These are phyloP conservation scores for Autographa pulchrina DNA, from an alignment of 2,888 invertebrate genomes.

Conservation along the genomic window DNA sequence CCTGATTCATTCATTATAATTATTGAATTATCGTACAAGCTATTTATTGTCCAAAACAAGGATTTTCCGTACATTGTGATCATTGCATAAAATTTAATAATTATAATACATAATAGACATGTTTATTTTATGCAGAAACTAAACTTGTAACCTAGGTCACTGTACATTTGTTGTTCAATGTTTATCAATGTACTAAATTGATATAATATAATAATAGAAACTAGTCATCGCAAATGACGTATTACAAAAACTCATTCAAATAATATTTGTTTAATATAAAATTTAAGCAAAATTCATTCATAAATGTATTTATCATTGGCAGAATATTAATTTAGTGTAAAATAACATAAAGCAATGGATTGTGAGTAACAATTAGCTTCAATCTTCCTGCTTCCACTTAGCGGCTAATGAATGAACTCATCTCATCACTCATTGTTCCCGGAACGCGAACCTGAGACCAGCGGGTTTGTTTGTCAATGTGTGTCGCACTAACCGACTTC, in stretches of 20 bases:
- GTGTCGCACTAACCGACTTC: slow-evolving; percentile 68
- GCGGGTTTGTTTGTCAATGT: slow-evolving; percentile 56
- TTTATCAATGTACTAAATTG: too few relatives aligned
- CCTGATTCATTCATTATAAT: background rate
- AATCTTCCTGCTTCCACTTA: slow-evolving; percentile 57
- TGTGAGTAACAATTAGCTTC: slow-evolving; percentile 67
- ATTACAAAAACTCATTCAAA: too few relatives aligned
- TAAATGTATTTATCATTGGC: background rate
- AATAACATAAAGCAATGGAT: slow-evolving; percentile 31
- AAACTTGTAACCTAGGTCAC: background rate
- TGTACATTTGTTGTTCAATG: too few relatives aligned
- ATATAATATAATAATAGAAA: background rate
- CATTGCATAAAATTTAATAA: background rate
- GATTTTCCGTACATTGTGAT: background rate
- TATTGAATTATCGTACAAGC: background rate
- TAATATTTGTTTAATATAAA: too few relatives aligned
- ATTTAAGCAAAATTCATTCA: background rate
- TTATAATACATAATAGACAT: background rate
- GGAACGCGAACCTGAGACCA: slow-evolving; percentile 70
- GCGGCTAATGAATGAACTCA: slow-evolving; percentile 67
- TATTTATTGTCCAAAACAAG: background rate
- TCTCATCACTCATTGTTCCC: slow-evolving; percentile 77
- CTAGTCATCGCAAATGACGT: background rate
- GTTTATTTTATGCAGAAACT: background rate
- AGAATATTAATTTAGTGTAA: slow-evolving; percentile 12